phyloP scores from a whole-genome alignment of 2,797 vertebrate species.

The Nyctalus aviator region DNA sequence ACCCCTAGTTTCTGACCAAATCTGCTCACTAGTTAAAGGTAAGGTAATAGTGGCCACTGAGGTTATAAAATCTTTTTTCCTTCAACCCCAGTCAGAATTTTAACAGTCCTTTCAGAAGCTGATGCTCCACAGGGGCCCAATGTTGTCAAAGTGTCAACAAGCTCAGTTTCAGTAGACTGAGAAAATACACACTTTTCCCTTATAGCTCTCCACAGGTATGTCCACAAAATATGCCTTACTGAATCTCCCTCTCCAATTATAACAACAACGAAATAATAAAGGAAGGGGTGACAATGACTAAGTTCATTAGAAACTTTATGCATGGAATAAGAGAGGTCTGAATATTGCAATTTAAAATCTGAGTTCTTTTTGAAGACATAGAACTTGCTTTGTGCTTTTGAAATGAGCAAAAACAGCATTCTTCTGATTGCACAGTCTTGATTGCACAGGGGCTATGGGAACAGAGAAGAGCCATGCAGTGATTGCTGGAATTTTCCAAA shows the following conservation, averaged over 20 bases:
- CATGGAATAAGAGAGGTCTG: conserved; percentile 43
- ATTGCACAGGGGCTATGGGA: conserved; percentile 37
- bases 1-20: not conserved
- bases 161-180: conserved; percentile 49
- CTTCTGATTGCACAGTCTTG: conserved; percentile 59
- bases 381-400: conserved; percentile 67
- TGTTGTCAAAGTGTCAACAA: conserved; percentile 56
- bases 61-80: not conserved
- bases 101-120: not conserved
- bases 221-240: not conserved
- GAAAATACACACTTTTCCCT: conserved; percentile 14
- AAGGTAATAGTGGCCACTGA: not conserved
- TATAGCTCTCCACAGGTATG: not conserved
- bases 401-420: conserved; percentile 35
- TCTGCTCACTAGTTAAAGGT: not conserved
- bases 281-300: not conserved
- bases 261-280: not conserved
- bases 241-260: not conserved
- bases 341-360: conserved; percentile 59
- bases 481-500: conserved; percentile 65
- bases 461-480: not conserved
- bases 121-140: not conserved
- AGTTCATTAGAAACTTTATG: conserved; percentile 44
- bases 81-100: conserved; percentile 8
- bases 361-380: not conserved